These are phyloP conservation scores for Pammene fasciana DNA, from an alignment of 2,888 invertebrate genomes.

Conservation along the genomic window DNA sequence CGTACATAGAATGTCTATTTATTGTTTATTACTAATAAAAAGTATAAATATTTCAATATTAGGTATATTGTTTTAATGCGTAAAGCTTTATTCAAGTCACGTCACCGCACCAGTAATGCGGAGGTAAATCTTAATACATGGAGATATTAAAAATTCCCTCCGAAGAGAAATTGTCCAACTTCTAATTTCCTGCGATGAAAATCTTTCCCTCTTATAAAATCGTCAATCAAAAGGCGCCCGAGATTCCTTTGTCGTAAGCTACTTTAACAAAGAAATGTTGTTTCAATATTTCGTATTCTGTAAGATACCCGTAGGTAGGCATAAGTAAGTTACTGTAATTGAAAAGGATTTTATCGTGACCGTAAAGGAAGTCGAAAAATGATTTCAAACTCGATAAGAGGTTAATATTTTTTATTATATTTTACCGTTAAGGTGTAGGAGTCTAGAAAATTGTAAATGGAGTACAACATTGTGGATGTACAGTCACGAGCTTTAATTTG, in stretches of 20 bases:
- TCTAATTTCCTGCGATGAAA: slow-evolving; percentile 69
- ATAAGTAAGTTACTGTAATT: slow-evolving; percentile 37
- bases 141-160: slow-evolving; percentile 57
- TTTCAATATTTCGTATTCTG: slow-evolving; percentile 49
- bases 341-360: slow-evolving; percentile 32
- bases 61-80: slow-evolving; percentile 26
- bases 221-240: slow-evolving; percentile 64
- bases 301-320: slow-evolving; percentile 37
- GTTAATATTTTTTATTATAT: too few relatives aligned
- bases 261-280: slow-evolving; percentile 54
- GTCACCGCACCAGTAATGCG: slow-evolving; percentile 54
- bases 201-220: slow-evolving; percentile 68
- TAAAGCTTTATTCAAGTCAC: slow-evolving; percentile 42
- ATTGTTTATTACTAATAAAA: background rate
- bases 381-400: background rate
- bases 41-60: background rate
- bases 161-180: slow-evolving; percentile 59
- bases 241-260: slow-evolving; percentile 59
- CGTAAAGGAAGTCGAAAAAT: slow-evolving; percentile 6
- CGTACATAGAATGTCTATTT: too few relatives aligned
- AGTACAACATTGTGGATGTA: too few relatives aligned
- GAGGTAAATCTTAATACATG: slow-evolving; percentile 67
- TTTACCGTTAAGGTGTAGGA: too few relatives aligned
- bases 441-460: too few relatives aligned
- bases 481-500: too few relatives aligned